Conservation (phyloP, 1,140 invertebrate genomes). For the Argopecten irradians region DNA sequence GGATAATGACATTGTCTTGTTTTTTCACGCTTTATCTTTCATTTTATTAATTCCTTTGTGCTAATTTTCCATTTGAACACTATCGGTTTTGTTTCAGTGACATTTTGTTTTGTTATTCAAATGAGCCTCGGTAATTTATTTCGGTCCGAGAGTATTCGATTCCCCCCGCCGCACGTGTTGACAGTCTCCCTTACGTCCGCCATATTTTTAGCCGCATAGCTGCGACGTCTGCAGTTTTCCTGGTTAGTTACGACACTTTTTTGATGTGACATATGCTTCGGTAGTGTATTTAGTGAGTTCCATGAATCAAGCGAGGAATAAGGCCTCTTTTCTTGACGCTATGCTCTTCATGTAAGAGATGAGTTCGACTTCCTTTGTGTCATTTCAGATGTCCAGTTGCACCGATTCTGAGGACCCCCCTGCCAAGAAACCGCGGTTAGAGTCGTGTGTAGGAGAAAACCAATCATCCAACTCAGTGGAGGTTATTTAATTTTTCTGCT, state of each 20-base stretch:
- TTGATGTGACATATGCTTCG: not conserved
- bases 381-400: slow-evolving; percentile 72
- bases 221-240: slow-evolving; percentile 37
- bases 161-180: slow-evolving; percentile 39
- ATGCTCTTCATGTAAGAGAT: not conserved
- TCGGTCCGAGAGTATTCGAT: slow-evolving; percentile 30
- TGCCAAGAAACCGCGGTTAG: slow-evolving; percentile 70
- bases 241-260: not conserved
- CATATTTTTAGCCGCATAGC: slow-evolving; percentile 42
- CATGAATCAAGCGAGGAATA: not conserved
- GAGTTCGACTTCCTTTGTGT: slow-evolving; percentile 40
- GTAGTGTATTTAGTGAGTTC: slow-evolving; percentile 5
- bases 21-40: slow-evolving; percentile 31
- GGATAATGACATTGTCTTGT: not conserved
- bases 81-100: not conserved
- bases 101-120: not conserved
- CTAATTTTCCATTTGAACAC: not conserved
- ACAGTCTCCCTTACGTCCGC: slow-evolving; percentile 41
- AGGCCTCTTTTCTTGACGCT: not conserved
- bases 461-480: slow-evolving; percentile 54
- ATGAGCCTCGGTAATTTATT: not conserved
- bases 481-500: not conserved
- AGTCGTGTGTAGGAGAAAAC: slow-evolving; percentile 52
- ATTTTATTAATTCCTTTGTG: not conserved
- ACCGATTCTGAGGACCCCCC: slow-evolving; percentile 69